phyloP scores from a whole-genome alignment of 2,113 vertebrate species.

The Lagenorhynchus albirostris region DNA sequence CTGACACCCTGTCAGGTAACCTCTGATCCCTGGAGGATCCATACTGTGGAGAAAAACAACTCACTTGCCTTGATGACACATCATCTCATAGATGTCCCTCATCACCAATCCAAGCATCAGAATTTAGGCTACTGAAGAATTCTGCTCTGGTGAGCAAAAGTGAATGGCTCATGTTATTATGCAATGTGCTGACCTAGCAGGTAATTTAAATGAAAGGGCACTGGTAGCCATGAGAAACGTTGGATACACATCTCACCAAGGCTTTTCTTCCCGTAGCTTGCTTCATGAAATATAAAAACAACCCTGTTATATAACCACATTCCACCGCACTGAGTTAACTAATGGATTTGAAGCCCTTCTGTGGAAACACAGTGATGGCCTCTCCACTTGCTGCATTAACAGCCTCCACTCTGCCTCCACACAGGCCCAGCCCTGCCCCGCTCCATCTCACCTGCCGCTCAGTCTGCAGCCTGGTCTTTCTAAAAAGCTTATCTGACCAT shows the following conservation, averaged over 20 bases:
- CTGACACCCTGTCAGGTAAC: background rate
- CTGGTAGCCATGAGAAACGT: background rate
- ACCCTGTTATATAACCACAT: background rate
- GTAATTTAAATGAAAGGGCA: conserved; percentile 44
- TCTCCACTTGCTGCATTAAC: background rate
- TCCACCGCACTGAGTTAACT: background rate
- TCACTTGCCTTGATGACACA: background rate
- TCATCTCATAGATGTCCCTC: background rate
- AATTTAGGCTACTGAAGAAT: conserved; percentile 6
- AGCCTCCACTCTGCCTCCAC: background rate
- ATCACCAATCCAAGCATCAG: background rate
- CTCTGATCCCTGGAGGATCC: background rate
- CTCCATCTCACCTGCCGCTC: background rate
- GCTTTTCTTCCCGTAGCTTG: background rate
- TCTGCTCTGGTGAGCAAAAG: background rate
- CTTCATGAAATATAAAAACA: background rate
- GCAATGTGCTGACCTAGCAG: background rate
- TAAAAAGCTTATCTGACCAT: background rate
- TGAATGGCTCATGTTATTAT: background rate
- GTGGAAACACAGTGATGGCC: rapidly evolving
- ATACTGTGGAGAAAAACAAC: background rate
- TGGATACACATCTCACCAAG: background rate
- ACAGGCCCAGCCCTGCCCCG: too few relatives aligned
- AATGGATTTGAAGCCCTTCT: background rate
- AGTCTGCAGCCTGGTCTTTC: background rate